Evolutionary conservation across 1,140 invertebrate species (phyloP).

Genomic region (Hyles vespertilio): DNA sequence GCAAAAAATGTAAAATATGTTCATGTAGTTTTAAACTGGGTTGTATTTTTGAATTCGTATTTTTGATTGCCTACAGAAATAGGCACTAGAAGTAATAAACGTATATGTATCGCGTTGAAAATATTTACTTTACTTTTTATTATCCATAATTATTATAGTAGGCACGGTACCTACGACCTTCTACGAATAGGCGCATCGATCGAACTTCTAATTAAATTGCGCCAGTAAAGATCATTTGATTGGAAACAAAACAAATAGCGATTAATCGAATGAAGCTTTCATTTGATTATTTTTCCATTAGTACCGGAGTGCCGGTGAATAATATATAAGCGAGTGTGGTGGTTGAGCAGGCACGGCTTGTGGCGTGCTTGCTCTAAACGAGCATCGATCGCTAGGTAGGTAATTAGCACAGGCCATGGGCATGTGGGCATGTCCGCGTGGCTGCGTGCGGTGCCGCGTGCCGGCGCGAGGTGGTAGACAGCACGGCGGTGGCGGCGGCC

Average conservation of each 20-base stretch:
- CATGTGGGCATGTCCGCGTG: constrained; percentile 1
- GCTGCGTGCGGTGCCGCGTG: constrained; percentile 6
- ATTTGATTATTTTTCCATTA: constrained; percentile 56
- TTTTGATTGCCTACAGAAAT: neutral
- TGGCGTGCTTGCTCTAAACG: constrained; percentile 27
- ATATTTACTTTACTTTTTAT: too few species aligned
- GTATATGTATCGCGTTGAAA: neutral
- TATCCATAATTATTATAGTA: too few species aligned
- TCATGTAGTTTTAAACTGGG: too few species aligned
- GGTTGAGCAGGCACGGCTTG: constrained; percentile 28
- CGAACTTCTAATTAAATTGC: constrained; percentile 15
- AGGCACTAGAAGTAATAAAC: neutral
- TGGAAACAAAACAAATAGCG: constrained; percentile 41
- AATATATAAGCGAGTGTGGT: constrained; percentile 41
- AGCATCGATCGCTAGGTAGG: constrained; percentile 30
- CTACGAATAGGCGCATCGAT: too few species aligned
- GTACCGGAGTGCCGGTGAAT: constrained; percentile 37
- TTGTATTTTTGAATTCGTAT: neutral
- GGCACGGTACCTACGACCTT: too few species aligned
- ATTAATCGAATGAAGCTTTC: constrained; percentile 52
- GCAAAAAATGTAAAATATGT: too few species aligned
- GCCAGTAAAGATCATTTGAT: constrained; percentile 32
- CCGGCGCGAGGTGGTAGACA: constrained; percentile 11
- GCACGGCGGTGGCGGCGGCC: constrained; percentile 24
- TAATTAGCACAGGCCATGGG: constrained; percentile 23